Conservation (phyloP, 1,140 invertebrate genomes). For the Pogonus chalceus region DNA sequence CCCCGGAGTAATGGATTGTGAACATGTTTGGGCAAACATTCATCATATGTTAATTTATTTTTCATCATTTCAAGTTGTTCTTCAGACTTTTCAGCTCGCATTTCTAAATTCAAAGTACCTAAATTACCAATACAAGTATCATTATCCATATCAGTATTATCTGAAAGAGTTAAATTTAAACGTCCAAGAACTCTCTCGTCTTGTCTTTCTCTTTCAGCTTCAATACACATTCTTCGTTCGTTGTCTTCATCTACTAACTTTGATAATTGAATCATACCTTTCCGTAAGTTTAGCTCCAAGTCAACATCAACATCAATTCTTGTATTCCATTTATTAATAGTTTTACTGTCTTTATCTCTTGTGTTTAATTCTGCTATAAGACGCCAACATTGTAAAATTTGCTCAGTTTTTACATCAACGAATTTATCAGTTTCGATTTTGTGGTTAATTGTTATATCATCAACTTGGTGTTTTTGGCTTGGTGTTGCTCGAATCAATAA, state of each 20-base stretch:
- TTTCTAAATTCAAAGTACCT: conserved; percentile 17
- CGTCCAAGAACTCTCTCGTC: conserved; percentile 27
- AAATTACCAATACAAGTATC: conserved; percentile 10
- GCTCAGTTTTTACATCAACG: conserved; percentile 17
- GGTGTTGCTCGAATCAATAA: conserved; percentile 11
- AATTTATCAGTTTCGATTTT: no score
- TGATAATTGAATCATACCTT: conserved; percentile 27
- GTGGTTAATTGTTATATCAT: conserved; percentile 20
- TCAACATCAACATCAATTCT: conserved; percentile 28
- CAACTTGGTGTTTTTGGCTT: conserved; percentile 17
- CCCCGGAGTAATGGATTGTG: neutral
- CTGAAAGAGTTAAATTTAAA: conserved; percentile 26
- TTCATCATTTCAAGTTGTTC: conserved; percentile 21
- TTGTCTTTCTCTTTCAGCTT: conserved; percentile 27
- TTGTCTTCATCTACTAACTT: conserved; percentile 28
- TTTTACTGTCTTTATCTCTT: conserved; percentile 24
- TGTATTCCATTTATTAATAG: conserved; percentile 29
- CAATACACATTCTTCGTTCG: conserved; percentile 33
- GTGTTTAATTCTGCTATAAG: conserved; percentile 12
- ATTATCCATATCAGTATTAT: conserved; percentile 26
- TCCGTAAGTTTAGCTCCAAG: conserved; percentile 23
- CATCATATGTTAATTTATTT: conserved; percentile 6
- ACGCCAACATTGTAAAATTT: conserved; percentile 1
- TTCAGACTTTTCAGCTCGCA: conserved; percentile 23
- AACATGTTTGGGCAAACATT: conserved; percentile 3